These are phyloP conservation scores for Sebastes aleutianus DNA, from an alignment of 2,797 vertebrate genomes.

Conservation along the genomic window DNA sequence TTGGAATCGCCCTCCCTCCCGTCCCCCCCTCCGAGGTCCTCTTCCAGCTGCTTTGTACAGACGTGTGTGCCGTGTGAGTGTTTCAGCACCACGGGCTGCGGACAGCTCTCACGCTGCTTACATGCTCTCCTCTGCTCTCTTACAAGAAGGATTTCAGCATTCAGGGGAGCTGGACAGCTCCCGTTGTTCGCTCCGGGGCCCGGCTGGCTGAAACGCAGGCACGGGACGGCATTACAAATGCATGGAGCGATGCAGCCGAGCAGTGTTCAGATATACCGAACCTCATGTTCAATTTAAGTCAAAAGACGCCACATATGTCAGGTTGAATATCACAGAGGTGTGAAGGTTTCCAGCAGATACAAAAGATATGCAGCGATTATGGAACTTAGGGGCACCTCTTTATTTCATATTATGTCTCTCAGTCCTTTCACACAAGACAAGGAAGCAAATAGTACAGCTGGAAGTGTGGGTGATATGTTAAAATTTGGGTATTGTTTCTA, in stretches of 20 bases:
- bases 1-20: slow-evolving; percentile 14
- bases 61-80: background rate
- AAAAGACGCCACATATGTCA: background rate
- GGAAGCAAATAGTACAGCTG: background rate
- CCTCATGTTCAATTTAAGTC: background rate
- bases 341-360: background rate
- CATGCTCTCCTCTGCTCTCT: slow-evolving; percentile 2
- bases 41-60: slow-evolving; percentile 35
- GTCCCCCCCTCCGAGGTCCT: background rate
- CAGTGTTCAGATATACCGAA: background rate
- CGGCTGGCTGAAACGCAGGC: background rate
- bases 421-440: no score
- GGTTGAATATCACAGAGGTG: background rate
- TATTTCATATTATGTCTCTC: background rate
- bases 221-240: slow-evolving; percentile 1
- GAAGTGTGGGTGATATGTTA: no score
- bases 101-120: slow-evolving; percentile 53
- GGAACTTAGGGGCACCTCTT: background rate
- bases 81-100: slow-evolving; percentile 60
- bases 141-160: slow-evolving; percentile 32
- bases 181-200: background rate
- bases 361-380: background rate
- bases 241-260: background rate
- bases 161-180: slow-evolving; percentile 29
- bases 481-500: background rate